Conservation (phyloP, 2,888 invertebrate species). For the Nasonia oneida region DNA sequence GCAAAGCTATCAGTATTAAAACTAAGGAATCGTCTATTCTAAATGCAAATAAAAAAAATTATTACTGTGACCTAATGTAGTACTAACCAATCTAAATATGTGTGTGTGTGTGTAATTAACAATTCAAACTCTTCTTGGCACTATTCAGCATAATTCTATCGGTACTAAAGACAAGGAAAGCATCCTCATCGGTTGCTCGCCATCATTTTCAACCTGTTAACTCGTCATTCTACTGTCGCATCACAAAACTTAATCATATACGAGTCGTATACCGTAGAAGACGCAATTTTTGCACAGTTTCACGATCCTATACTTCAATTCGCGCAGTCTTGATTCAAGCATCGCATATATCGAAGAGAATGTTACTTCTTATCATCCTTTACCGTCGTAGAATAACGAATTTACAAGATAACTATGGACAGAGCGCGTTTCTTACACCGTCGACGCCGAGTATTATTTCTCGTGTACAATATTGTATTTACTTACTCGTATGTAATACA, state of each 20-base stretch:
- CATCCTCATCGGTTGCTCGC: not conserved
- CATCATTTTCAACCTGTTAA: slow-evolving; percentile 32
- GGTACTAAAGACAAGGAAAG: slow-evolving; percentile 21
- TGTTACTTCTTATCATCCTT: not conserved
- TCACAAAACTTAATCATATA: slow-evolving; percentile 22
- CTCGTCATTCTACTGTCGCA: slow-evolving; percentile 20
- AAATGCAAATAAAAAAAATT: slow-evolving; percentile 54
- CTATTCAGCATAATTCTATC: slow-evolving; percentile 38
- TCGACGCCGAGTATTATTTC: slow-evolving; percentile 60
- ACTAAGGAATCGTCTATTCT: slow-evolving; percentile 36
- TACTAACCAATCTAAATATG: slow-evolving; percentile 53
- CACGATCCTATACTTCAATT: not conserved
- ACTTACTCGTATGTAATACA: slow-evolving; percentile 35
- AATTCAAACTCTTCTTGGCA: slow-evolving; percentile 48
- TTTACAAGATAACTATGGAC: slow-evolving; percentile 15
- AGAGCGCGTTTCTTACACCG: slow-evolving; percentile 56
- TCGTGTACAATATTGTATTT: slow-evolving; percentile 61
- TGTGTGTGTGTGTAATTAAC: slow-evolving; percentile 48
- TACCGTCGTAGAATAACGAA: not conserved
- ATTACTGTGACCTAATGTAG: slow-evolving; percentile 60
- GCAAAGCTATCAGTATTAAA: slow-evolving; percentile 53
- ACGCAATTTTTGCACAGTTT: slow-evolving; percentile 13
- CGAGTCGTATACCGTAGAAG: slow-evolving; percentile 31
- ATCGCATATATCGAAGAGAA: not conserved
- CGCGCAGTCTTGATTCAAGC: not conserved